phyloP scores from a whole-genome alignment of 1,140 invertebrate species.

The Bilobella aurantiaca region DNA sequence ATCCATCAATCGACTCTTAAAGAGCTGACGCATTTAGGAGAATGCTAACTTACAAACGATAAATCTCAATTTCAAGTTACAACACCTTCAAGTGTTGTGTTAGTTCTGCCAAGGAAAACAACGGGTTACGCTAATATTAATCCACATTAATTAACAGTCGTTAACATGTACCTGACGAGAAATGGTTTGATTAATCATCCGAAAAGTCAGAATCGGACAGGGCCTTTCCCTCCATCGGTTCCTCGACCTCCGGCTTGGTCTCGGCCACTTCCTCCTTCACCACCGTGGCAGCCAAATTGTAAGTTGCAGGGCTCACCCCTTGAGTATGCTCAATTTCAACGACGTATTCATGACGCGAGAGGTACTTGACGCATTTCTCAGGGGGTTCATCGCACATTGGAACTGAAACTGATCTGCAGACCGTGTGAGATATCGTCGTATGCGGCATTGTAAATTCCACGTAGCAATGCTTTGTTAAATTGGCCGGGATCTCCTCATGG shows the following conservation, averaged over 20 bases:
- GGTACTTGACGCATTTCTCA: slow-evolving; percentile 95
- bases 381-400: slow-evolving; percentile 83
- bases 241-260: not conserved
- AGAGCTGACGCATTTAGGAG: too few species aligned
- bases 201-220: slow-evolving; percentile 33
- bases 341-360: slow-evolving; percentile 89
- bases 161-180: not conserved
- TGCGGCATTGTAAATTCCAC: slow-evolving; percentile 99
- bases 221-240: slow-evolving; percentile 7
- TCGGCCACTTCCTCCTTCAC: slow-evolving; percentile 17
- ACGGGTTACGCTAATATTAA: too few species aligned
- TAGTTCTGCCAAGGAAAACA: too few species aligned
- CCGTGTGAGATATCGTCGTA: slow-evolving; percentile 92
- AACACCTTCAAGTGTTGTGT: too few species aligned
- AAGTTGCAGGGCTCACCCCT: slow-evolving; percentile 26
- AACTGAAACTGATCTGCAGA: slow-evolving; percentile 86
- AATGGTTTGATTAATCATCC: slow-evolving; percentile 7
- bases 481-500: slow-evolving; percentile 92
- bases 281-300: slow-evolving; percentile 29
- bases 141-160: not conserved
- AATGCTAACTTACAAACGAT: too few species aligned
- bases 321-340: slow-evolving; percentile 31
- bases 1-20: too few species aligned
- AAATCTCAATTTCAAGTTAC: too few species aligned
- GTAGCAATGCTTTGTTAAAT: slow-evolving; percentile 72